Percentiles rank a stretch among this genome's conserved stretches.
phyloP scores from a whole-genome alignment of 1,140 invertebrate species.

The Euura saliciscinereae region DNA sequence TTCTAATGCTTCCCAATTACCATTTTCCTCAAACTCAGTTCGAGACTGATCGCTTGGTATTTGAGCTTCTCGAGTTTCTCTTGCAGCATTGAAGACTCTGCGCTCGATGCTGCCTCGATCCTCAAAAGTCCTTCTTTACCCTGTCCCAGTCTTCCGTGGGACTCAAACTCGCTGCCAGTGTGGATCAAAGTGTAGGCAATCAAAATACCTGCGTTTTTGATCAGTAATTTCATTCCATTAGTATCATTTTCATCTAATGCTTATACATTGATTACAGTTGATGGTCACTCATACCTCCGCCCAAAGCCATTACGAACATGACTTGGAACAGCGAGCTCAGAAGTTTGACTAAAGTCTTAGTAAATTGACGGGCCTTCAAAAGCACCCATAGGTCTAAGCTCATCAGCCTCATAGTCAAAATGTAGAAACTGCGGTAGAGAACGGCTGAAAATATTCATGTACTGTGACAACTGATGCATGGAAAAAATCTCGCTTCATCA shows the following conservation, averaged over 20 bases:
- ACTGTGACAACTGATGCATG: too few relatives aligned
- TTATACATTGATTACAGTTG: not conserved
- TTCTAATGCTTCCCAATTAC: slow-evolving; percentile 16
- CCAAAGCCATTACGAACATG: slow-evolving; percentile 22
- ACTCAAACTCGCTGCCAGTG: not conserved
- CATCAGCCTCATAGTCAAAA: not conserved
- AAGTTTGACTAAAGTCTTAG: slow-evolving; percentile 17
- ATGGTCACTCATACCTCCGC: slow-evolving; percentile 23
- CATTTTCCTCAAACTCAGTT: slow-evolving; percentile 33
- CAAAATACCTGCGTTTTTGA: slow-evolving; percentile 19
- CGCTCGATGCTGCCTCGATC: slow-evolving; percentile 21
- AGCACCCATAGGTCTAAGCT: slow-evolving; percentile 35
- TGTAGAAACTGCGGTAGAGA: not conserved
- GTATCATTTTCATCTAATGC: not conserved
- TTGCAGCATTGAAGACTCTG: slow-evolving; percentile 13
- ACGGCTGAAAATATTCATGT: too few relatives aligned
- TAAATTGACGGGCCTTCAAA: slow-evolving; percentile 19
- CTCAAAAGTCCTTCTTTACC: slow-evolving; percentile 9
- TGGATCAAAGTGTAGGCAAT: slow-evolving; percentile 17
- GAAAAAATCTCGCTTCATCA: too few relatives aligned
- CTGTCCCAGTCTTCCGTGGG: not conserved
- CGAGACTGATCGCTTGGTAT: slow-evolving; percentile 30
- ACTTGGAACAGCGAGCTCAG: slow-evolving; percentile 23
- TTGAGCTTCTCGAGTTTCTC: slow-evolving; percentile 30
- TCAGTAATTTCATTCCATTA: not conserved